phyloP scores from a whole-genome alignment of 2,888 invertebrate species.

The Apeira syringaria region DNA sequence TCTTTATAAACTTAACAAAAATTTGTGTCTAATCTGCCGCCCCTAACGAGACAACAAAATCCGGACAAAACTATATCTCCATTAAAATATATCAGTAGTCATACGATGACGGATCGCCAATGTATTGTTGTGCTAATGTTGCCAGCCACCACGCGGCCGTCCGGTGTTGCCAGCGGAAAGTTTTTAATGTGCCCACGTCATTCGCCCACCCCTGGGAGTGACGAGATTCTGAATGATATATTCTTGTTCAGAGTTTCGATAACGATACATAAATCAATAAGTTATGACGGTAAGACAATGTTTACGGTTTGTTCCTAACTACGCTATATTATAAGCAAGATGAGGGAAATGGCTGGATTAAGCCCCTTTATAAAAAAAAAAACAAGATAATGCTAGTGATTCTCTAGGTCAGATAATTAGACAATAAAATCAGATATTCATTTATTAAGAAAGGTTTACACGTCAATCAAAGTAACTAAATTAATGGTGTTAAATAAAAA shows the following conservation, averaged over 20 bases:
- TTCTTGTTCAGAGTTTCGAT: slow-evolving; percentile 12
- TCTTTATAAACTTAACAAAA: too few species aligned
- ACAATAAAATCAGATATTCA: too few species aligned
- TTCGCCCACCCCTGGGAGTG: slow-evolving; percentile 25
- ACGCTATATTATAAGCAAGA: too few species aligned
- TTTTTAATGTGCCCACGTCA: slow-evolving; percentile 44
- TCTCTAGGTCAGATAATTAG: too few species aligned
- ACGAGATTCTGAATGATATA: slow-evolving; percentile 26
- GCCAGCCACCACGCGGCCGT: slow-evolving; percentile 21
- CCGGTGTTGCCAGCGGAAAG: slow-evolving; percentile 42
- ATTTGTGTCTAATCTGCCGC: slow-evolving; percentile 28
- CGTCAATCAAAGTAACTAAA: too few species aligned
- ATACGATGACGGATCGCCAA: slow-evolving; percentile 77
- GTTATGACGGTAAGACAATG: slow-evolving; percentile 13
- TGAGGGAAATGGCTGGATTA: too few species aligned
- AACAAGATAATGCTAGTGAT: too few species aligned
- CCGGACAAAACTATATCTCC: slow-evolving; percentile 74
- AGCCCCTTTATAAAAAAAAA: too few species aligned
- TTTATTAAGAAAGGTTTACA: too few species aligned
- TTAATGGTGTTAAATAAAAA: too few species aligned
- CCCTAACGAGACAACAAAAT: slow-evolving; percentile 27
- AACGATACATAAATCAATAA: slow-evolving; percentile 19
- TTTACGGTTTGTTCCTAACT: too few species aligned
- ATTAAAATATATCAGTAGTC: slow-evolving; percentile 83
- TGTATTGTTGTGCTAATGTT: slow-evolving; percentile 78